Evolutionary conservation across 1,140 invertebrate genomes (phyloP).

Genomic region (Drosophila mayri): DNA sequence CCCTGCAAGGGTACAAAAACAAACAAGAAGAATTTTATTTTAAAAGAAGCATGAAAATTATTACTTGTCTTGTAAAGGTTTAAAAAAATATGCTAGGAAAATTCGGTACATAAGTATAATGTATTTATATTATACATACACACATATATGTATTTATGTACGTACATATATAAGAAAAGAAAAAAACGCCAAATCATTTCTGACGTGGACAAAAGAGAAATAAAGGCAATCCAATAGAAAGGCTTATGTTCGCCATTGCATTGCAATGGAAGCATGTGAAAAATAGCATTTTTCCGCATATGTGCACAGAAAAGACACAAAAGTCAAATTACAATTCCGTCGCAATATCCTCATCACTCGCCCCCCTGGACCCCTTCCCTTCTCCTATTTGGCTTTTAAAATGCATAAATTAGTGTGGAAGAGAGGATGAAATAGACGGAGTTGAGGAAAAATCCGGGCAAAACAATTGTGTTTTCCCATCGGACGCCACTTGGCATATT

Average conservation of each 20-base stretch:
- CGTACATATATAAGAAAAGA: too few relatives aligned
- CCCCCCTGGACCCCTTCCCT: not conserved
- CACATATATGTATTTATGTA: too few relatives aligned
- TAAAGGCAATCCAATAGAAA: constrained; percentile 2
- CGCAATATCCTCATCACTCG: constrained; percentile 24
- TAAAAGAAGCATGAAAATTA: too few relatives aligned
- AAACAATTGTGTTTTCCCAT: constrained; percentile 71
- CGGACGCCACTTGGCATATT: constrained; percentile 44
- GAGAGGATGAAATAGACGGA: constrained; percentile 39
- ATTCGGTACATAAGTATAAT: too few relatives aligned
- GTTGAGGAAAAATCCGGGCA: constrained; percentile 27
- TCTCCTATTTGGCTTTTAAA: constrained; percentile 55
- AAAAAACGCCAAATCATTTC: too few relatives aligned
- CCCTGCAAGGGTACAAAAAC: too few relatives aligned
- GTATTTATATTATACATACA: too few relatives aligned
- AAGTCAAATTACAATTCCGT: constrained; percentile 52
- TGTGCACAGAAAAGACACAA: constrained; percentile 61
- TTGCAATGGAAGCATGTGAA: constrained; percentile 66
- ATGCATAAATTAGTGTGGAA: constrained; percentile 67
- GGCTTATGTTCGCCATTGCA: constrained; percentile 28
- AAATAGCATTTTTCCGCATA: constrained; percentile 69
- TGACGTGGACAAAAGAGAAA: not conserved
- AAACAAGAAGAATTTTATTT: too few relatives aligned
- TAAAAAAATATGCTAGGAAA: too few relatives aligned
- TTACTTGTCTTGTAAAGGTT: too few relatives aligned